Conservation (phyloP, 2,113 vertebrate species). For the Oceanodroma tethys region DNA sequence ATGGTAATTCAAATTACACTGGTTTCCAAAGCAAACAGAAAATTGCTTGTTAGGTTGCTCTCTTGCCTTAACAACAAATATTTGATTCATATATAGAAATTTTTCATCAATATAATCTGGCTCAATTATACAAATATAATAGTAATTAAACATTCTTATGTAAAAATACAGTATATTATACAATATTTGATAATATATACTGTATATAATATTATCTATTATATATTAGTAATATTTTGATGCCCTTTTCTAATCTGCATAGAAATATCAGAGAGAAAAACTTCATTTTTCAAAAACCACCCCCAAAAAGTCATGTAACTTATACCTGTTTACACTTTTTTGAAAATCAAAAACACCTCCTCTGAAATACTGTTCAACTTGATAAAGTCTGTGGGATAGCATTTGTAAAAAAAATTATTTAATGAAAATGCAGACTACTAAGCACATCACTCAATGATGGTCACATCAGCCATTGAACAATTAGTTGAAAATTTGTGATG, state of each 20-base stretch:
- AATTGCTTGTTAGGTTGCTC: background rate
- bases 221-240: background rate
- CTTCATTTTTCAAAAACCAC: background rate
- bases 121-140: background rate
- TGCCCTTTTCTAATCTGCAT: background rate
- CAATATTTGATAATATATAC: background rate
- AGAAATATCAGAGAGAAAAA: background rate
- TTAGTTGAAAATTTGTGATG: background rate
- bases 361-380: background rate
- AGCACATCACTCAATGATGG: fast-evolving
- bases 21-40: background rate
- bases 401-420: background rate
- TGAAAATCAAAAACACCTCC: background rate
- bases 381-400: background rate
- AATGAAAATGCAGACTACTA: background rate
- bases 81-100: background rate
- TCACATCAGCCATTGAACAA: background rate
- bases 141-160: background rate
- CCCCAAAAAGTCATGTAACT: background rate
- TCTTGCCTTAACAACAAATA: background rate
- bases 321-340: background rate
- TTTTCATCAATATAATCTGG: background rate
- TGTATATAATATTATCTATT: background rate
- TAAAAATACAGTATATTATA: background rate
- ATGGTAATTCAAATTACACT: background rate